Conservation (phyloP, 2,113 vertebrate species). For the Micromys minutus region DNA sequence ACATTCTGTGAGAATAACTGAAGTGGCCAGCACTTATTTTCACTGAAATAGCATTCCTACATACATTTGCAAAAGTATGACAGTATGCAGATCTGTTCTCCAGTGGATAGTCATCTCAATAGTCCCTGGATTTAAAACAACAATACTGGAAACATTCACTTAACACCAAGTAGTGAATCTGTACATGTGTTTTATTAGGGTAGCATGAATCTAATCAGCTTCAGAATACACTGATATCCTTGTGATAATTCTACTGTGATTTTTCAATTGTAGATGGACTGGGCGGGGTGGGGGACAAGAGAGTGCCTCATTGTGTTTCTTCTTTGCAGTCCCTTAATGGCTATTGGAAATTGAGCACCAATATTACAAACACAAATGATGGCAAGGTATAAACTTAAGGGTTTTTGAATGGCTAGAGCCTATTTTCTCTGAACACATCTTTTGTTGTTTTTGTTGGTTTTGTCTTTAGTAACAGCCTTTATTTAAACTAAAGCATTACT, state of each 20-base stretch:
- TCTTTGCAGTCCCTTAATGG: not conserved
- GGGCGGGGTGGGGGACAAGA: not conserved
- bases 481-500: not conserved
- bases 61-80: not conserved
- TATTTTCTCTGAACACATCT: not conserved
- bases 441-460: no score
- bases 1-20: not conserved
- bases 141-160: not conserved
- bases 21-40: not conserved
- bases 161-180: not conserved
- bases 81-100: not conserved
- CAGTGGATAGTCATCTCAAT: not conserved
- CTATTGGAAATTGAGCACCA: not conserved
- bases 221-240: not conserved
- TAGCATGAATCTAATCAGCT: not conserved
- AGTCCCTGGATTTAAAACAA: not conserved
- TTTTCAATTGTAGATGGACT: not conserved
- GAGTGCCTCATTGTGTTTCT: not conserved
- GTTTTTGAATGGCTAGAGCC: conserved; percentile 3
- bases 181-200: not conserved
- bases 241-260: not conserved
- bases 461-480: not conserved
- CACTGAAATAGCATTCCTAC: not conserved
- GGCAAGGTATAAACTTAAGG: not conserved
- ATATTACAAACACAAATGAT: not conserved